phyloP scores from a whole-genome alignment of 2,888 invertebrate genomes.

The Rhabditophanes sp. region DNA sequence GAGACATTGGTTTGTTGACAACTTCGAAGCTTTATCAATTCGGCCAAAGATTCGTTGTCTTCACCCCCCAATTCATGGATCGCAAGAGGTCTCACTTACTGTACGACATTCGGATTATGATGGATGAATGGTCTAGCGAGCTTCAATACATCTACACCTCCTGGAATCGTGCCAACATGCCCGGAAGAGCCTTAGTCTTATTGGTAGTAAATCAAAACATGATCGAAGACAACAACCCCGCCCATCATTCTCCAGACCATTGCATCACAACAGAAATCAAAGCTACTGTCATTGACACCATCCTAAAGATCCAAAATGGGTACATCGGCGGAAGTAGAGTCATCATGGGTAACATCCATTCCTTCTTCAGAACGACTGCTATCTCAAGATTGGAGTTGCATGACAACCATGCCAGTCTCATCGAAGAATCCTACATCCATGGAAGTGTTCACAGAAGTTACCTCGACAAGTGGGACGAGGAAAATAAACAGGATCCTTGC shows the following conservation, averaged over 20 bases:
- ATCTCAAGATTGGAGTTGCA: constrained; percentile 70
- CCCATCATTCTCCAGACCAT: constrained; percentile 55
- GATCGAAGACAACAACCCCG: constrained; percentile 20
- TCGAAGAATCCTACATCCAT: too few species aligned
- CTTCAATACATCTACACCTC: constrained; percentile 56
- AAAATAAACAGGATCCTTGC: too few species aligned
- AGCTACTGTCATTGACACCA: constrained; percentile 69
- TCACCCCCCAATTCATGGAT: constrained; percentile 98
- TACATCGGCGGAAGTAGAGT: constrained; percentile 92
- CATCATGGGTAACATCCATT: constrained; percentile 76
- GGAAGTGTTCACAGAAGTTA: too few species aligned
- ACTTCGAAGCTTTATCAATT: constrained; percentile 92
- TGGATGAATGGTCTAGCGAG: constrained; percentile 54
- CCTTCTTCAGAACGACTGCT: constrained; percentile 89
- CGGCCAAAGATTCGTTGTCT: constrained; percentile 86
- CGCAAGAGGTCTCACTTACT: constrained; percentile 93
- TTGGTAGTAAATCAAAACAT: constrained; percentile 62
- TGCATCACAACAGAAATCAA: constrained; percentile 94
- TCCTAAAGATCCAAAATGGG: constrained; percentile 91
- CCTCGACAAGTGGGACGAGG: constrained; percentile 1
- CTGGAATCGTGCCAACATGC: constrained; percentile 91
- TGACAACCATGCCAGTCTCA: too few species aligned
- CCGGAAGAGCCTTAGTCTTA: constrained; percentile 81
- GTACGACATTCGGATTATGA: constrained; percentile 89
- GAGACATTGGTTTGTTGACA: constrained; percentile 87